Percentiles rank a stretch among this genome's conserved stretches.
Evolutionary conservation across 2,797 vertebrate genomes (phyloP).

Genomic region (Pachyuromys duprasi): DNA sequence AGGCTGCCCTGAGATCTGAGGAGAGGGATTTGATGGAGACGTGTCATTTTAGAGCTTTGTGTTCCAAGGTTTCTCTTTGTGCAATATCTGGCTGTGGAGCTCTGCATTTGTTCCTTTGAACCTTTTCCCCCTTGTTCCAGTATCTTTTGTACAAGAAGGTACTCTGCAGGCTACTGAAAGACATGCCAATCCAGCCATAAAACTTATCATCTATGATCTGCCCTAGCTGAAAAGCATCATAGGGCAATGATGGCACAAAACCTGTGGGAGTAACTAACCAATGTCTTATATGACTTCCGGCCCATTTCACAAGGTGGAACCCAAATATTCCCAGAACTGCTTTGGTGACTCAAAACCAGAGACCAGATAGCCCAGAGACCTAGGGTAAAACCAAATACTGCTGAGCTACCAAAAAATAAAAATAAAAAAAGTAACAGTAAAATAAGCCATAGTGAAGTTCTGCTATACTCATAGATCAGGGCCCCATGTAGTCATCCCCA

Average conservation of each 20-base stretch:
- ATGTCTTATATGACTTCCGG: background rate
- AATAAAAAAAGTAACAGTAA: background rate
- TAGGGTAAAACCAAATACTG: background rate
- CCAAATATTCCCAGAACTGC: background rate
- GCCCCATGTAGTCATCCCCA: background rate
- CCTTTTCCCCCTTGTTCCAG: no score
- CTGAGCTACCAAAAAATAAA: background rate
- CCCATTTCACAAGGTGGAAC: background rate
- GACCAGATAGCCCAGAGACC: background rate
- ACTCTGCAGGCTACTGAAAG: background rate
- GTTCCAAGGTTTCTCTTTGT: background rate
- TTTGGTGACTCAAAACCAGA: background rate
- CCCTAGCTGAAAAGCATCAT: background rate
- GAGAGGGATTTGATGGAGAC: background rate
- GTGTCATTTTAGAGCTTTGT: background rate
- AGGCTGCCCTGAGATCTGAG: background rate
- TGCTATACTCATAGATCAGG: background rate
- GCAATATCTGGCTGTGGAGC: background rate
- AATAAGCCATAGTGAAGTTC: background rate
- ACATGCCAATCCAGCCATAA: background rate
- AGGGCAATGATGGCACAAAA: background rate
- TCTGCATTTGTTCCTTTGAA: background rate
- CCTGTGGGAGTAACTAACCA: background rate
- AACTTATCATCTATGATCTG: background rate
- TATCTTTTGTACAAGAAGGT: background rate